phyloP scores from a whole-genome alignment of 1,140 invertebrate species.

The Hormaphis cornu region DNA sequence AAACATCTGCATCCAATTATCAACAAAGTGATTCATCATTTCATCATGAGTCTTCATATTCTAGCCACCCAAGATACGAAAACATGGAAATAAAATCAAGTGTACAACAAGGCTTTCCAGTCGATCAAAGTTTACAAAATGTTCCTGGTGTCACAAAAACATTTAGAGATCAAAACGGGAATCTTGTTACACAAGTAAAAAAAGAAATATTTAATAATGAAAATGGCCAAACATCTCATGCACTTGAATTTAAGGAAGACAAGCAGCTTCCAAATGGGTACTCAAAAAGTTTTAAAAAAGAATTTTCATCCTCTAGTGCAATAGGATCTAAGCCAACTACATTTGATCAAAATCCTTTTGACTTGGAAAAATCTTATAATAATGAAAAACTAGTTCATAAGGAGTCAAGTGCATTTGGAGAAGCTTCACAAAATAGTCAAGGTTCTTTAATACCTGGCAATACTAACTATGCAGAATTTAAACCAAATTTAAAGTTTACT shows the following conservation, averaged over 20 bases:
- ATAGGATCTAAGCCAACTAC: background rate
- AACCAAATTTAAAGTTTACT: background rate
- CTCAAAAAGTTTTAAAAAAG: conserved; percentile 21
- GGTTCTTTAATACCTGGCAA: background rate
- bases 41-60: background rate
- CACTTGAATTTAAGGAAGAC: background rate
- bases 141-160: background rate
- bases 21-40: background rate
- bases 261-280: conserved; percentile 19
- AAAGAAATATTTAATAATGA: conserved; percentile 1
- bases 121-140: background rate
- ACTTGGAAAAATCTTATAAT: background rate
- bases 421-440: background rate
- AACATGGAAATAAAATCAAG: background rate
- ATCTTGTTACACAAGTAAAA: conserved; percentile 9
- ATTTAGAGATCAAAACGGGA: conserved; percentile 15
- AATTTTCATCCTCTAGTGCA: conserved; percentile 9
- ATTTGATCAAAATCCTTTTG: background rate
- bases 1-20: background rate
- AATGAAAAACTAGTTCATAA: background rate
- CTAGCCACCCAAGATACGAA: background rate
- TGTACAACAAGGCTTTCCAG: background rate
- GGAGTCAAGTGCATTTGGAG: background rate
- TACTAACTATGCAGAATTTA: background rate
- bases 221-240: background rate